Evolutionary conservation across 2,113 vertebrate genomes (phyloP).

Genomic region (Bungarus multicinctus): DNA sequence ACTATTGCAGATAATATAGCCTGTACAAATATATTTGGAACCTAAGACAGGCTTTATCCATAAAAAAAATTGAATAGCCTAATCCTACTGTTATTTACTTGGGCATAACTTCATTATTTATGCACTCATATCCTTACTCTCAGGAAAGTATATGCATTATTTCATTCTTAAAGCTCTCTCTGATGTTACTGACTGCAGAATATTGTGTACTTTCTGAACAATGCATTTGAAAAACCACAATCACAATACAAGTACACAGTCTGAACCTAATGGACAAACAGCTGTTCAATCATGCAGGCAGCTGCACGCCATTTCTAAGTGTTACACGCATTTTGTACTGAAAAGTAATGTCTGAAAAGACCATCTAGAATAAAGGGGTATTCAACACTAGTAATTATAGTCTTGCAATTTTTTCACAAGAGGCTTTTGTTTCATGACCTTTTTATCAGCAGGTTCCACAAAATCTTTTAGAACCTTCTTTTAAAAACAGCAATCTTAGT

Average conservation of each 20-base stretch:
- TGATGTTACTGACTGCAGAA: neutral
- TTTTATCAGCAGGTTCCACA: conserved; percentile 48
- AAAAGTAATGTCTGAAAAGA: neutral
- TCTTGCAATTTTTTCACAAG: conserved; percentile 49
- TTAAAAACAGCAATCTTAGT: neutral
- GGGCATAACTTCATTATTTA: neutral
- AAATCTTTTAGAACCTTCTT: conserved; percentile 18
- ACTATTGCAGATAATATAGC: conserved; percentile 10
- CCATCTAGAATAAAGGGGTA: conserved; percentile 16
- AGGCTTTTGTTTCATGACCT: conserved; percentile 53
- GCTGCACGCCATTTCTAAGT: neutral
- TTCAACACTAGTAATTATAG: neutral
- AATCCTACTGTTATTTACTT: neutral
- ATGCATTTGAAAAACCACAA: neutral
- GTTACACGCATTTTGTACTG: neutral
- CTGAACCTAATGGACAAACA: neutral
- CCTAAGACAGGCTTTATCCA: conserved; percentile 42
- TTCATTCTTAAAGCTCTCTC: neutral
- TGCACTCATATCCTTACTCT: neutral
- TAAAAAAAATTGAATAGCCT: conserved; percentile 27
- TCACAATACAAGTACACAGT: neutral
- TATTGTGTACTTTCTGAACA: neutral
- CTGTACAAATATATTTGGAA: conserved; percentile 35
- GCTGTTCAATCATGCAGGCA: neutral
- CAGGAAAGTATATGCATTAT: neutral